phyloP scores from a whole-genome alignment of 2,113 vertebrate species.

The Myiagra hebetior region DNA sequence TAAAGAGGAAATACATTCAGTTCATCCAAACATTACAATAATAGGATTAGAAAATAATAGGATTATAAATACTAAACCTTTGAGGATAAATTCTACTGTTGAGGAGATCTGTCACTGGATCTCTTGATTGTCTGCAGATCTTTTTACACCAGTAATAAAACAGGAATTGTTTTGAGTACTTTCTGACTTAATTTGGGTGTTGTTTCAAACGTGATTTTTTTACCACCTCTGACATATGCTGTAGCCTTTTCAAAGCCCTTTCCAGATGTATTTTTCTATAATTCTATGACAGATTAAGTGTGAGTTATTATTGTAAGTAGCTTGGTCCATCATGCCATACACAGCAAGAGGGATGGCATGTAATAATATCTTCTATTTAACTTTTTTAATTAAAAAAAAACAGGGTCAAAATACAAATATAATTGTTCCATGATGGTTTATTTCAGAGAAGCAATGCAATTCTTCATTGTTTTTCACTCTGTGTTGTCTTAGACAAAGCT shows the following conservation, averaged over 20 bases:
- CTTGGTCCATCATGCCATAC: neutral
- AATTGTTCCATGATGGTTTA: neutral
- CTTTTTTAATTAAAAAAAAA: neutral
- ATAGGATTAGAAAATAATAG: constrained; percentile 88
- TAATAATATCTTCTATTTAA: neutral
- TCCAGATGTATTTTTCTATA: neutral
- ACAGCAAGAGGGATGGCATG: neutral
- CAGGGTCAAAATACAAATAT: neutral
- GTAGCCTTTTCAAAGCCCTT: neutral
- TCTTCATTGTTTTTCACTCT: neutral
- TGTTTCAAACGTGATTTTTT: neutral
- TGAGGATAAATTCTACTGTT: constrained; percentile 51
- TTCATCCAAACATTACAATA: constrained; percentile 86
- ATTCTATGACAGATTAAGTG: neutral
- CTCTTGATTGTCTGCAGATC: constrained; percentile 22
- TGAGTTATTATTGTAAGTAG: neutral
- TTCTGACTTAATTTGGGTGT: neutral
- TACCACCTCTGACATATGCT: neutral
- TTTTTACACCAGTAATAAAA: neutral
- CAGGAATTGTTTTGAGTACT: neutral
- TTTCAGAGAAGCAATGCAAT: neutral
- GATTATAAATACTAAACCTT: constrained; percentile 72
- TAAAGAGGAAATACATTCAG: constrained; percentile 87
- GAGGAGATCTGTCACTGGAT: constrained; percentile 22
- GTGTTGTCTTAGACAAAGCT: neutral